A percentile compares a stretch with the other conserved stretches of the same genome.
Evolutionary conservation across 35 echinoderm and acorn worm species (phyloP).

Genomic region (Antedon bifida): DNA sequence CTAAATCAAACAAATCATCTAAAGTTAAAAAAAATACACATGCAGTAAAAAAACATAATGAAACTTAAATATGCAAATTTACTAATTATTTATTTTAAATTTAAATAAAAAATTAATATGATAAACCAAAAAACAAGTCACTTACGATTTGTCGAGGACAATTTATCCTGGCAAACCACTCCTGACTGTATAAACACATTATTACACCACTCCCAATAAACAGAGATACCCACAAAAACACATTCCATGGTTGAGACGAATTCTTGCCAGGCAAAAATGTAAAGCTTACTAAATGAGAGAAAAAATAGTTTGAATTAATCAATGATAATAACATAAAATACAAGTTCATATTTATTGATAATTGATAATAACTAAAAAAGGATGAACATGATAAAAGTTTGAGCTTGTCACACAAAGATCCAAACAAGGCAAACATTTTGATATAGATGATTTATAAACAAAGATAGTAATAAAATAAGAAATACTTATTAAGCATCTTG

Average conservation of each 20-base stretch:
- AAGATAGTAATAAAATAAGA: too few relatives aligned
- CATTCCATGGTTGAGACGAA: conserved; percentile 37
- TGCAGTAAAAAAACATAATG: background rate
- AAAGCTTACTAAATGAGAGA: conserved; percentile 30
- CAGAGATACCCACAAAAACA: conserved; percentile 71
- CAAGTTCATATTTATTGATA: too few relatives aligned
- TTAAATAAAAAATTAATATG: background rate
- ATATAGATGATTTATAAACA: too few relatives aligned
- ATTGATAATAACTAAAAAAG: too few relatives aligned
- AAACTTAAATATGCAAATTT: background rate
- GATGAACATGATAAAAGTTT: background rate
- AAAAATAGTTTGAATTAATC: background rate
- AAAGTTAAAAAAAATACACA: background rate
- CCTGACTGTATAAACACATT: conserved; percentile 69
- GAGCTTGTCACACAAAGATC: background rate
- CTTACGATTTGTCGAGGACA: conserved; percentile 57
- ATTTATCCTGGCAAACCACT: conserved; percentile 65
- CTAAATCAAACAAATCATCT: background rate
- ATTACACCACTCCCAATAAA: conserved; percentile 75
- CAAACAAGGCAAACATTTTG: too few relatives aligned
- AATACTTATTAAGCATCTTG: too few relatives aligned
- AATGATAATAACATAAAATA: background rate
- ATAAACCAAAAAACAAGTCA: background rate
- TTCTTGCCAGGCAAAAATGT: conserved; percentile 41
- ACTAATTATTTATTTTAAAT: background rate